Conservation (phyloP, 2,113 vertebrate genomes). For the Podiceps cristatus region DNA sequence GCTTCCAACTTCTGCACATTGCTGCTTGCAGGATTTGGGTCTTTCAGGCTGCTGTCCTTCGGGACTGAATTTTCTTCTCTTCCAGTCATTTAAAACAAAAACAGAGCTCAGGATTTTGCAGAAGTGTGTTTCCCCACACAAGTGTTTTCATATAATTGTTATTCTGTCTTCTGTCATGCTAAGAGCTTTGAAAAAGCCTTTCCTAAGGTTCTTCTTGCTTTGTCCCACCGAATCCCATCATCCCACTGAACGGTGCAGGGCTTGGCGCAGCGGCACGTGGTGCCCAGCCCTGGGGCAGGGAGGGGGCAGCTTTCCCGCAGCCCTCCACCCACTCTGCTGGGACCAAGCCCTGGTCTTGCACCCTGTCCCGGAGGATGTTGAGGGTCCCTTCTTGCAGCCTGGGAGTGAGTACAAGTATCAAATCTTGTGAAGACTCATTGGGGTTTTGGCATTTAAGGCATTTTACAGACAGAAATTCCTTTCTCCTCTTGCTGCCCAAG, state of each 20-base stretch:
- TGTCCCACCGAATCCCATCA: neutral
- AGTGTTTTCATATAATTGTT: neutral
- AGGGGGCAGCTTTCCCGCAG: neutral
- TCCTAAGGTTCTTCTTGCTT: neutral
- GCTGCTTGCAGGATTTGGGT: neutral
- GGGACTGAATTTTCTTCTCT: neutral
- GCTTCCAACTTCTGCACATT: neutral
- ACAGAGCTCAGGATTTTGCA: neutral
- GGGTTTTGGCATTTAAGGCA: neutral
- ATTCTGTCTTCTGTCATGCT: neutral
- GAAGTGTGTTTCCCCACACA: neutral
- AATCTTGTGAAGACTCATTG: neutral
- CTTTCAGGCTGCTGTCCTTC: neutral
- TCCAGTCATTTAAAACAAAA: neutral
- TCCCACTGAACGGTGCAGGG: neutral
- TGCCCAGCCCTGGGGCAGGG: neutral
- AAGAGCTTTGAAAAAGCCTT: neutral
- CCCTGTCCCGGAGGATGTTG: neutral
- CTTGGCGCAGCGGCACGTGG: accelerated
- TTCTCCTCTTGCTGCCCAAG: neutral
- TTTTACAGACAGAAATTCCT: neutral
- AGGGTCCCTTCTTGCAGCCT: neutral
- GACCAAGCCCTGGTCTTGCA: neutral
- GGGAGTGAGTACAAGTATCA: accelerated
- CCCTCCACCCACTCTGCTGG: neutral